phyloP scores from a whole-genome alignment of 2,888 invertebrate species.

The Reticulitermes lucifugus region DNA sequence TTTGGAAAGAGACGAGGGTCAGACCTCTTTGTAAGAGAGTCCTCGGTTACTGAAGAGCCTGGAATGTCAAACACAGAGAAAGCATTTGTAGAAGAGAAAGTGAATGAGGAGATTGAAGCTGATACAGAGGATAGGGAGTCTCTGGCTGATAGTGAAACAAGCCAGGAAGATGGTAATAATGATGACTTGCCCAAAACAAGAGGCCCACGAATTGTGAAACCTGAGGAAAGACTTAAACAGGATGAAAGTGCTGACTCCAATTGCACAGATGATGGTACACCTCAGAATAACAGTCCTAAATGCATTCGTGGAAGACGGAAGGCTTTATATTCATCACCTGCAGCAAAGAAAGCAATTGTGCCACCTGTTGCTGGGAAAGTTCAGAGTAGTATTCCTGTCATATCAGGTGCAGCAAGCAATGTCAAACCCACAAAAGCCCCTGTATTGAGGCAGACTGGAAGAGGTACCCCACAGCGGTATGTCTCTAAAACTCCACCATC shows the following conservation, averaged over 20 bases:
- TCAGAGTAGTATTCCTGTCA: conserved; percentile 55
- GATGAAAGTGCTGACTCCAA: conserved; percentile 60
- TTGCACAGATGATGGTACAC: conserved; percentile 56
- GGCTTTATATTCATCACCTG: conserved; percentile 74
- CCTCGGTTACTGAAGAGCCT: conserved; percentile 21
- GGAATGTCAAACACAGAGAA: background rate
- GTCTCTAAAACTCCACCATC: conserved; percentile 58
- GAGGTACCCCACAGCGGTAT: conserved; percentile 56
- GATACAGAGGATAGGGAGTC: background rate
- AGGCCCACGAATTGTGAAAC: conserved; percentile 67
- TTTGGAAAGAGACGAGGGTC: conserved; percentile 41
- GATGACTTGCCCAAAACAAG: conserved; percentile 49
- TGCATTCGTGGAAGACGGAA: conserved; percentile 75
- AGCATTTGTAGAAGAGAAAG: background rate
- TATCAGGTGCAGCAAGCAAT: conserved; percentile 46
- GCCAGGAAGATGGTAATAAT: conserved; percentile 46
- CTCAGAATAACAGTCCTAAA: conserved; percentile 64
- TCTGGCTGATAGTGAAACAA: conserved; percentile 52
- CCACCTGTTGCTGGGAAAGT: conserved; percentile 54
- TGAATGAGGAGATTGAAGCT: conserved; percentile 4
- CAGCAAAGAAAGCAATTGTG: conserved; percentile 63
- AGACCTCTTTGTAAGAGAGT: conserved; percentile 63
- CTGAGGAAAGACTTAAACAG: conserved; percentile 58
- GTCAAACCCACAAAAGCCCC: conserved; percentile 58
- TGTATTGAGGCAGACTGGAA: conserved; percentile 58